Evolutionary conservation across 2,888 invertebrate species (phyloP), one percentile per base, ranked within the genome.

Genomic region (Napeogenes inachia): DNA sequence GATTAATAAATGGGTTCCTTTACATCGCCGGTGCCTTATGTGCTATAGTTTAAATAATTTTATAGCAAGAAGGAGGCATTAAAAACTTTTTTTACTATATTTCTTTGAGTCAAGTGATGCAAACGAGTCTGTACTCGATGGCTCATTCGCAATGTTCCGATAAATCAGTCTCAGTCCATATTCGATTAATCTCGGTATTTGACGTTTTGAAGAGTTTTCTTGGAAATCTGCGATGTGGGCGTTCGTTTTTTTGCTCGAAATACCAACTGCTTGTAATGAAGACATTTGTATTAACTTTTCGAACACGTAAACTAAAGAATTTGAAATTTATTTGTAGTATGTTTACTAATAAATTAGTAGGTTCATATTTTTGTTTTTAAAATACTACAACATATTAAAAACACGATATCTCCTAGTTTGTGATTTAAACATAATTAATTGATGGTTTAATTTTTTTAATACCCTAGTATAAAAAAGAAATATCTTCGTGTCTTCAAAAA

Each of bases 201-300:
- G 77, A 73, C 71, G 79, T 85, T 87, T 81, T 79, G 70, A 68
- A 69, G 72, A 80, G 77, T 85, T 88, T 88, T 87, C 87, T 78
- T 66, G 81, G 88, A 87, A 85, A 79, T 71, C 73, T 68, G 67
- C 87, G 77, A 80, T 83, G 85, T 86, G 89, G 88, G 85, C 80
- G 87, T 82, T 80, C 85, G 56, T 60, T 71, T 81, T 21, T 82
- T 86, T 86, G 81, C 71, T 64, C 67, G 70, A 69, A 70, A 76
- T 76, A 74, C 73, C 74, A 71, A 70, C 69, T 70, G 69, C 68
- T 71, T 74, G 79, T 78, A 86, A 89, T 88, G 82, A 85, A 87
- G 87, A 84, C 84, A 81, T 87, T 83, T 80, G 79, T 82, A 84
- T 82, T 82, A 76, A 79, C 71, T 71, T 77, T 78, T 78, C 78